Percentiles rank a stretch among this genome's conserved stretches.
Evolutionary conservation across 2,888 invertebrate species (phyloP).

Genomic region (Cryptophagus acutangulus): DNA sequence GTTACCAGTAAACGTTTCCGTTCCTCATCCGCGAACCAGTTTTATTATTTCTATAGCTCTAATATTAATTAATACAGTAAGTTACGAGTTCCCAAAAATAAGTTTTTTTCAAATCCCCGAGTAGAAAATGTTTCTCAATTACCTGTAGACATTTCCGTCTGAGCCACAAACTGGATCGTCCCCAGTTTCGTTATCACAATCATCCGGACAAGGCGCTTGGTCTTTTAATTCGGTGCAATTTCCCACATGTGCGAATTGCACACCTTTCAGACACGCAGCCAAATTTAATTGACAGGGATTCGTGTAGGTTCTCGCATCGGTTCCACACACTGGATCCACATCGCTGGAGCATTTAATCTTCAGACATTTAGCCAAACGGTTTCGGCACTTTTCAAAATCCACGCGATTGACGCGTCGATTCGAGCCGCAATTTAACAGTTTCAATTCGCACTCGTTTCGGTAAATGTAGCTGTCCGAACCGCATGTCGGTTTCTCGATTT

Average conservation of each 20-base stretch:
- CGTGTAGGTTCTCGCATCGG: slow-evolving; percentile 79
- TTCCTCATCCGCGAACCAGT: too few relatives aligned
- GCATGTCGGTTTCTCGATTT: slow-evolving; percentile 70
- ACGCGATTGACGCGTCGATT: slow-evolving; percentile 62
- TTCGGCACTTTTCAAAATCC: slow-evolving; percentile 76
- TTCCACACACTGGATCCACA: slow-evolving; percentile 80
- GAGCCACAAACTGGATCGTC: slow-evolving; percentile 80
- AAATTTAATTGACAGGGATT: slow-evolving; percentile 79
- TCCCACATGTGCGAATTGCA: slow-evolving; percentile 83
- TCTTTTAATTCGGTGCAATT: slow-evolving; percentile 73
- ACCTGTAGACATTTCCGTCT: slow-evolving; percentile 84
- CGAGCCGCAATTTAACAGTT: slow-evolving; percentile 73
- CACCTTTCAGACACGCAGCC: slow-evolving; percentile 81
- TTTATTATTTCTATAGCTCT: too few relatives aligned
- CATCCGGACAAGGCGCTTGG: slow-evolving; percentile 59
- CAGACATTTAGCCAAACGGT: slow-evolving; percentile 69
- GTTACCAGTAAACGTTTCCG: too few relatives aligned
- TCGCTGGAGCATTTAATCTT: slow-evolving; percentile 67
- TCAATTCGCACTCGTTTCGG: slow-evolving; percentile 82
- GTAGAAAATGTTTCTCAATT: slow-evolving; percentile 30
- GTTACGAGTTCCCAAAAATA: too few relatives aligned
- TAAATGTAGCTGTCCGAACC: slow-evolving; percentile 88
- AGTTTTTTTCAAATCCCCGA: too few relatives aligned
- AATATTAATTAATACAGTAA: too few relatives aligned
- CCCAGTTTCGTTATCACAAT: slow-evolving; percentile 54